Conservation (phyloP, 53 echinoderm and acorn worm species). For the Apostichopus leukothele region DNA sequence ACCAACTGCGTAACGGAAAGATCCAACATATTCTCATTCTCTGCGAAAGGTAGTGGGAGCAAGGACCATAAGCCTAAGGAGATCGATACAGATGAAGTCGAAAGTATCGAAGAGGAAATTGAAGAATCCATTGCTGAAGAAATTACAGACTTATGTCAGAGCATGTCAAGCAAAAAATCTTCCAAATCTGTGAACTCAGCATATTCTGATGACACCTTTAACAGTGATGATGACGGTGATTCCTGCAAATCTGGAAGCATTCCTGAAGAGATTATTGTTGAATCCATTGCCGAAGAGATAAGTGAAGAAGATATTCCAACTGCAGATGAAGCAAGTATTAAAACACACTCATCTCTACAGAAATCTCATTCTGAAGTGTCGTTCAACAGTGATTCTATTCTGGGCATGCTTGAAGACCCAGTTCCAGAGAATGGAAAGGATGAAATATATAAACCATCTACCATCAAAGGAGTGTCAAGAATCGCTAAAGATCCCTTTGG, state of each 20-base stretch:
- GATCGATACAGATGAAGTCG: background rate
- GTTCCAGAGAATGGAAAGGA: background rate
- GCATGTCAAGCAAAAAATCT: background rate
- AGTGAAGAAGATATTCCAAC: background rate
- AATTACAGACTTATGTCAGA: background rate
- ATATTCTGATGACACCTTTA: background rate
- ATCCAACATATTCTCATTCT: background rate
- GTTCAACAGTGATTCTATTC: background rate
- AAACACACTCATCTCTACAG: background rate
- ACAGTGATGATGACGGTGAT: too few relatives aligned
- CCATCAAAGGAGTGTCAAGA: background rate
- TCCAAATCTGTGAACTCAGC: background rate
- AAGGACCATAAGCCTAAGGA: background rate
- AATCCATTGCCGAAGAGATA: background rate
- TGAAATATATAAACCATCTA: background rate
- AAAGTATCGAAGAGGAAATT: background rate
- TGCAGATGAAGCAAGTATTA: background rate
- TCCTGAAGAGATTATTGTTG: too few relatives aligned
- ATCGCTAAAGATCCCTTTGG: background rate
- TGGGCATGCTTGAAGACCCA: background rate
- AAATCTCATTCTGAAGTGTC: background rate
- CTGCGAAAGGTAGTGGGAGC: background rate
- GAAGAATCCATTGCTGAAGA: background rate
- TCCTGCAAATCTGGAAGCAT: too few relatives aligned
- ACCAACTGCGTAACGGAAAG: background rate